These are phyloP conservation scores for Tillus elongatus DNA, from an alignment of 2,888 invertebrate genomes.

Conservation along the genomic window DNA sequence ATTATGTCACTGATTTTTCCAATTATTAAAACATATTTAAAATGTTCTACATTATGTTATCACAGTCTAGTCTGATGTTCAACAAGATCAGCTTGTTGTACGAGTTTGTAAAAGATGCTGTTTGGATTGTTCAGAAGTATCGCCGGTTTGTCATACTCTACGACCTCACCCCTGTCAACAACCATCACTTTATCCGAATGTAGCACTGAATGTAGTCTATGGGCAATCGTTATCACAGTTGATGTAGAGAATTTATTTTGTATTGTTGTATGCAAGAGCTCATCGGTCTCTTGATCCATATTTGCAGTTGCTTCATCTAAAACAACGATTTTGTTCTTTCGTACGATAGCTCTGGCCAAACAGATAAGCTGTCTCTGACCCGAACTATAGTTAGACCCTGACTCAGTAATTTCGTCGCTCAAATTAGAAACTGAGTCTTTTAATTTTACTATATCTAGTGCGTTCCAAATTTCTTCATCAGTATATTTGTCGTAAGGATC, in stretches of 20 bases:
- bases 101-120: constrained; percentile 56
- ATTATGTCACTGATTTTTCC: too few species aligned
- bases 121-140: constrained; percentile 50
- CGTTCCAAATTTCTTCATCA: constrained; percentile 31
- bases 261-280: constrained; percentile 12
- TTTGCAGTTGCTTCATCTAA: constrained; percentile 13
- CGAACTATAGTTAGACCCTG: constrained; percentile 35
- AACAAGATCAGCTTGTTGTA: constrained; percentile 39
- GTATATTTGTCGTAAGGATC: constrained; percentile 27
- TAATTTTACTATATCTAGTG: constrained; percentile 36
- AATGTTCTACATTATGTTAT: too few species aligned
- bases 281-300: constrained; percentile 14
- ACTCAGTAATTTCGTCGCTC: constrained; percentile 24
- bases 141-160: constrained; percentile 70
- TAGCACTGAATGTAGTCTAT: constrained; percentile 64
- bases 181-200: constrained; percentile 75
- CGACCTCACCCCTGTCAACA: constrained; percentile 65
- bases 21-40: too few species aligned
- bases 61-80: too few species aligned
- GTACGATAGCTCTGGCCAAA: constrained; percentile 35
- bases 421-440: constrained; percentile 32
- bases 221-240: constrained; percentile 13
- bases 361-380: constrained; percentile 51
- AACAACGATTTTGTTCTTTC: constrained; percentile 12
- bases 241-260: constrained; percentile 10